A percentile compares a stretch with the other conserved stretches of the same genome.
Conservation (phyloP, 2,888 invertebrate species). For the Pristionchus exspectatus region DNA sequence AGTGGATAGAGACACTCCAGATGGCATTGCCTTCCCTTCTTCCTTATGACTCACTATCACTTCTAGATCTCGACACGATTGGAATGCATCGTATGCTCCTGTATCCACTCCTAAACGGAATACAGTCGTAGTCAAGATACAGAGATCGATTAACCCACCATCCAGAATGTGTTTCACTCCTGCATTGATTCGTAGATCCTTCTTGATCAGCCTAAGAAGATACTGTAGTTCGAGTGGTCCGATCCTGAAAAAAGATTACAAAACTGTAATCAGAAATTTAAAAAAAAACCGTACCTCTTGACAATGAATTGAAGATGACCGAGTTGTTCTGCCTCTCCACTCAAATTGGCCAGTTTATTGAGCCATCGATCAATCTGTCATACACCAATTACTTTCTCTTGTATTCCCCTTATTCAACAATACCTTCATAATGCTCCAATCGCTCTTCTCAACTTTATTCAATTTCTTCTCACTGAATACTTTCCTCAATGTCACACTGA, state of each 20-base stretch:
- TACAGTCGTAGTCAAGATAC: constrained; percentile 80
- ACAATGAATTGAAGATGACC: constrained; percentile 87
- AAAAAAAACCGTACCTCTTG: constrained; percentile 80
- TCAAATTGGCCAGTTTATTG: constrained; percentile 86
- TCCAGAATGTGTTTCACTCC: constrained; percentile 91
- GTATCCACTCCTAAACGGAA: constrained; percentile 86
- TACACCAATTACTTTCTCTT: constrained; percentile 62
- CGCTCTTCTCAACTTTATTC: constrained; percentile 79
- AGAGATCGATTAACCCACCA: constrained; percentile 26
- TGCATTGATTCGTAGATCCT: constrained; percentile 89
- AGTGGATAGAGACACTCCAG: constrained; percentile 87
- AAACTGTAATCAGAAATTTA: neutral
- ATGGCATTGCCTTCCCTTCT: constrained; percentile 78
- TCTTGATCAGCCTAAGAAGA: constrained; percentile 90
- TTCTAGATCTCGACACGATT: constrained; percentile 57
- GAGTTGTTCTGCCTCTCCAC: constrained; percentile 91
- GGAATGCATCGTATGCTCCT: constrained; percentile 91
- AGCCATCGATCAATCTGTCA: constrained; percentile 85
- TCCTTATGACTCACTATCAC: constrained; percentile 57
- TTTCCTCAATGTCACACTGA: constrained; percentile 89
- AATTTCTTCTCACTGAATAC: constrained; percentile 86
- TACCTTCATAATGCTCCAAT: constrained; percentile 69
- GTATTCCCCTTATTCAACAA: neutral
- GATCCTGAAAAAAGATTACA: neutral
- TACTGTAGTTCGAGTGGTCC: constrained; percentile 90